Evolutionary conservation across 2,888 invertebrate species (phyloP).

Genomic region (Lasioglossum pauxillum): DNA sequence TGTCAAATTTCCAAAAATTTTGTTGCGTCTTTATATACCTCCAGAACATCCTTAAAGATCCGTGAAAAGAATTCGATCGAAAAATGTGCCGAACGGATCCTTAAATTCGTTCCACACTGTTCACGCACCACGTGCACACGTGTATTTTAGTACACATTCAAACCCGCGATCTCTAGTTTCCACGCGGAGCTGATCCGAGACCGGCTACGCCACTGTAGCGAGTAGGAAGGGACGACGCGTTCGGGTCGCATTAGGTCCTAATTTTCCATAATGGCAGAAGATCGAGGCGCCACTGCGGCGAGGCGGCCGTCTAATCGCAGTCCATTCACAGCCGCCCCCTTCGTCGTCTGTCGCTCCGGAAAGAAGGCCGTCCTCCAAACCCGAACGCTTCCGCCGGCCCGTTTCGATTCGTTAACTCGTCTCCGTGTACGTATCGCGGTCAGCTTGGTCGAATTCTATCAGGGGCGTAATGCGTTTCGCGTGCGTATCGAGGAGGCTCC

Average conservation of each 20-base stretch:
- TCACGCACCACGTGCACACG: no score
- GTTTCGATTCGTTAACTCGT: background rate
- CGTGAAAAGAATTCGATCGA: no score
- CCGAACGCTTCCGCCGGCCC: constrained; percentile 57
- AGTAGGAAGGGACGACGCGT: constrained; percentile 54
- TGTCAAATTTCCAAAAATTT: no score
- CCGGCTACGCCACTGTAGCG: constrained; percentile 62
- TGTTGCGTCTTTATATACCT: no score
- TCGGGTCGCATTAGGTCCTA: constrained; percentile 73
- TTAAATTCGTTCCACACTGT: no score
- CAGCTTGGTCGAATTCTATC: background rate
- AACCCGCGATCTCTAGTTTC: no score
- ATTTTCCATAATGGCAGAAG: constrained; percentile 79
- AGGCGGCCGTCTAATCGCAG: constrained; percentile 72
- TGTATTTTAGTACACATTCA: no score
- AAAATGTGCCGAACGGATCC: no score
- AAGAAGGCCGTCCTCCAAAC: constrained; percentile 41
- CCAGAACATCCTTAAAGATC: no score
- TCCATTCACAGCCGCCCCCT: constrained; percentile 76
- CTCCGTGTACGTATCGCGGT: background rate
- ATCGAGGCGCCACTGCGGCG: constrained; percentile 76
- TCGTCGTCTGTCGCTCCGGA: constrained; percentile 24
- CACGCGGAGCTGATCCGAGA: background rate
- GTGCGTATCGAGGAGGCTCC: background rate
- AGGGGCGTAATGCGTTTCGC: background rate